Evolutionary conservation across 2,797 vertebrate species (phyloP), one percentile per base, ranked within the genome.

Genomic region (Microctenopoma steveboyesi): DNA sequence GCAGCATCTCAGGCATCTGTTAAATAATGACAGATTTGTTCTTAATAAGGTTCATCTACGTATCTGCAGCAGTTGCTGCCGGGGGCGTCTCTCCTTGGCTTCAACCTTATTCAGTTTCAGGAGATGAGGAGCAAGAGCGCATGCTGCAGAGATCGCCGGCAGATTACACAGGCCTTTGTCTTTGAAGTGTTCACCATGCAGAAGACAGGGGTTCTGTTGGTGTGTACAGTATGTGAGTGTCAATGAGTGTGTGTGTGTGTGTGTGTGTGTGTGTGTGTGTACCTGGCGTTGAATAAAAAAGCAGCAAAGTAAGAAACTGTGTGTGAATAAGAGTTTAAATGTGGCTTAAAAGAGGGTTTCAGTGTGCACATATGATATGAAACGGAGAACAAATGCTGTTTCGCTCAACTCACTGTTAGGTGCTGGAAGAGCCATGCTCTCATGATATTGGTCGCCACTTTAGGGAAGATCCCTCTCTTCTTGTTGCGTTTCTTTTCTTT

Each of bases 401-500:
- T 91, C 86, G 91, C 70, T 93, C 87, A 87, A 96, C 96, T 97
- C 94, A 99, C 98, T 90, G 98, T 99, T 94, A 99, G 96, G 94
- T 99, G 98, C 95, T 99, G 98, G 95, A 99, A 99, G 92, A 99
- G 96, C 98, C 98, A 99, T 82, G 98, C 98, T 93, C 97, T 96
- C 97, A 99, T 99, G 93, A 99, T 99, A 95, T 99, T 99, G 93
- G 97, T 99, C 91, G 97, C 97, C 95, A 99, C 98, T 95, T 99
- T 99, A 81, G 97, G 98, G 92, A 99, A 99, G 95, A 99, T 99
- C 84, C 98, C 98, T 83, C 98, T 95, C 92, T 99, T 99, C 95
- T 99, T 99, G 95, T 99, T 98, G 92, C 96, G 96, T 86, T 99
- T 99, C 96, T 99, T 99, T 87, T 99, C 98, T 91, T 99, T 99